These are phyloP conservation scores for Drosophila triauraria DNA, from an alignment of 1,140 invertebrate species.

Conservation along the genomic window DNA sequence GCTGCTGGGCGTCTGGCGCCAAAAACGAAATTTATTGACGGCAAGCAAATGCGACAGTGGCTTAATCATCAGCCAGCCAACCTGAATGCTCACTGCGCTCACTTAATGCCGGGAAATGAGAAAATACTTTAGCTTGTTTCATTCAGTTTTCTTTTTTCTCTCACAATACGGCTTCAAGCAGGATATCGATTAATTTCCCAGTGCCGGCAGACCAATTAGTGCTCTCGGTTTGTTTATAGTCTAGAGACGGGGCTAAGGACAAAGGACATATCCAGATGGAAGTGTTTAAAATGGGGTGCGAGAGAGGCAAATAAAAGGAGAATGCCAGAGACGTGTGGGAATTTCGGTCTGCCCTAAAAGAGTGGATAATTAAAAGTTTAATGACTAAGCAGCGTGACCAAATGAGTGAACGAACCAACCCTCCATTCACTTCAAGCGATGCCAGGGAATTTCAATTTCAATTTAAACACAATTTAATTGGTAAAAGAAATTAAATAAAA, in stretches of 20 bases:
- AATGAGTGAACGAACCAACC: slow-evolving; percentile 9
- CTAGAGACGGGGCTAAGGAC: slow-evolving; percentile 9
- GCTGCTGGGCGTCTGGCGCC: slow-evolving; percentile 59
- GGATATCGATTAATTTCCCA: slow-evolving; percentile 82
- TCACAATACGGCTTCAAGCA: slow-evolving; percentile 30
- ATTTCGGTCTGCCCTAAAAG: slow-evolving; percentile 34
- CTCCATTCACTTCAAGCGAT: slow-evolving; percentile 1
- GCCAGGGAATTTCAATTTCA: slow-evolving; percentile 26
- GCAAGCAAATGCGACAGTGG: slow-evolving; percentile 60
- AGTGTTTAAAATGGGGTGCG: slow-evolving; percentile 56
- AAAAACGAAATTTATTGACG: slow-evolving; percentile 55
- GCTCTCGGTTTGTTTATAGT: slow-evolving; percentile 67
- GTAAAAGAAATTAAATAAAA: background rate
- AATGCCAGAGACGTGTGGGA: slow-evolving; percentile 39
- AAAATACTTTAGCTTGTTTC: slow-evolving; percentile 56
- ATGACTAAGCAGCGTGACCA: slow-evolving; percentile 42
- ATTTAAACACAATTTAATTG: slow-evolving; percentile 16
- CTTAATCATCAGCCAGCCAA: slow-evolving; percentile 60
- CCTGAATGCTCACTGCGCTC: slow-evolving; percentile 55
- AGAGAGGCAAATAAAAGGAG: slow-evolving; percentile 49
- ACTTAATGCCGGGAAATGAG: slow-evolving; percentile 74
- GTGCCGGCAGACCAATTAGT: slow-evolving; percentile 79
- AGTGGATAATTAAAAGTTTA: slow-evolving; percentile 58
- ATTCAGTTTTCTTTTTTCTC: background rate
- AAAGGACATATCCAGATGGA: slow-evolving; percentile 10